Evolutionary conservation across 2,888 invertebrate genomes (phyloP), one percentile per base, ranked within the genome.

Genomic region (Monoplex corrugatus): DNA sequence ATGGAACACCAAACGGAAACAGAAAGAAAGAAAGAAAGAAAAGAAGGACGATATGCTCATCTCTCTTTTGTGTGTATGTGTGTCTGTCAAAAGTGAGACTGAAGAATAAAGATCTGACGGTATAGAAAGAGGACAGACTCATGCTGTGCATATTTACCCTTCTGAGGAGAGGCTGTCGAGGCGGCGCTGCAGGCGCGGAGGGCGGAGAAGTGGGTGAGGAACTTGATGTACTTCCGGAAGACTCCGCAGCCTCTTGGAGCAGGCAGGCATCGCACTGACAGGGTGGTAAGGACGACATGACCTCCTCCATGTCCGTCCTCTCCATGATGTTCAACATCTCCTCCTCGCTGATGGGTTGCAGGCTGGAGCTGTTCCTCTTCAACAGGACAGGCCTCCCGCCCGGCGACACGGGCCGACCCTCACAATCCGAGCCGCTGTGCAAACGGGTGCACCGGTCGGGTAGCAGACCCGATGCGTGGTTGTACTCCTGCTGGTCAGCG

Each of bases 81-180:
- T n/a, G n/a, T n/a, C n/a, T n/a, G n/a, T n/a, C n/a, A n/a, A n/a
- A n/a, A n/a, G n/a, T n/a, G n/a, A n/a, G n/a, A n/a, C n/a, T n/a
- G n/a, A n/a, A n/a, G n/a, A n/a, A n/a, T n/a, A n/a, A n/a, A n/a
- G n/a, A n/a, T n/a, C n/a, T n/a, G n/a, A n/a, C n/a, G n/a, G n/a
- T n/a, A n/a, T n/a, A n/a, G n/a, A n/a, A n/a, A n/a, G n/a, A n/a
- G n/a, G n/a, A n/a, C n/a, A n/a, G n/a, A n/a, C n/a, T n/a, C n/a
- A n/a, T n/a, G n/a, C n/a, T n/a, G n/a, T n/a, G n/a, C n/a, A n/a
- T 40, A 89, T 89, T 90, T 87, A 90, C 90, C 90, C 90, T 68
- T 68, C 63, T 90, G 38, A 90, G 90, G 40, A 28, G 1, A 6
- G 86, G n/a, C 13, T 35, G 44, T 38, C 82, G 32, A 35, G 43